Conservation (phyloP, 2,888 invertebrate genomes). For the Hoplodrina ambigua region DNA sequence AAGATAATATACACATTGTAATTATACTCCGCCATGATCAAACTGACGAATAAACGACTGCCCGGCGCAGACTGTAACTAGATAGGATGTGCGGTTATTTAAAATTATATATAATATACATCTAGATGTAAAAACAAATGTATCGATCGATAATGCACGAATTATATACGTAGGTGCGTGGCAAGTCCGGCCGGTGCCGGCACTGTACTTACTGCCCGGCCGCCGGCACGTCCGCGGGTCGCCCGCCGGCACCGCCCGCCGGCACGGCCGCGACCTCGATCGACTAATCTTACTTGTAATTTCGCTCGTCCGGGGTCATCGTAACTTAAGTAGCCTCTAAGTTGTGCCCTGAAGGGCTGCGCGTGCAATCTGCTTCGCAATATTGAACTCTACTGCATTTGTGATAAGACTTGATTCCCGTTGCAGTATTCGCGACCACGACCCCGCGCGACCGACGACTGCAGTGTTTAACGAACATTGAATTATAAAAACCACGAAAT, state of each 20-base stretch:
- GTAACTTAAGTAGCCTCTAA: constrained; percentile 71
- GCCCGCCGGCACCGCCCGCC: background rate
- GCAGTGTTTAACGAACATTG: constrained; percentile 65
- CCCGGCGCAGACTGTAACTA: constrained; percentile 68
- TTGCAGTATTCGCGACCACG: constrained; percentile 73
- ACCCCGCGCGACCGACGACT: constrained; percentile 70
- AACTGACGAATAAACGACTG: constrained; percentile 66
- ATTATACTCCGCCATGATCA: constrained; percentile 65
- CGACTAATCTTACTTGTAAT: constrained; percentile 54
- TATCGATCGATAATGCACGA: constrained; percentile 64
- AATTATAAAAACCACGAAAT: constrained; percentile 66
- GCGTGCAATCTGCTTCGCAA: constrained; percentile 74
- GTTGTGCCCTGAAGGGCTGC: constrained; percentile 56
- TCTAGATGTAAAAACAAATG: constrained; percentile 65
- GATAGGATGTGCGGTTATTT: constrained; percentile 65
- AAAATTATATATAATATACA: constrained; percentile 64
- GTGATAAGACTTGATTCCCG: constrained; percentile 78
- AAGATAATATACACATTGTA: constrained; percentile 55
- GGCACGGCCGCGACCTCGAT: constrained; percentile 20
- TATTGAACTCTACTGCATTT: constrained; percentile 75
- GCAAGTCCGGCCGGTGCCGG: background rate
- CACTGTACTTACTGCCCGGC: constrained; percentile 19
- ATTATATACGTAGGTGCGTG: constrained; percentile 59
- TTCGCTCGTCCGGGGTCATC: constrained; percentile 71
- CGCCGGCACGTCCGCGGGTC: background rate